phyloP scores from a whole-genome alignment of 2,888 invertebrate genomes.

The Melanchra persicariae region DNA sequence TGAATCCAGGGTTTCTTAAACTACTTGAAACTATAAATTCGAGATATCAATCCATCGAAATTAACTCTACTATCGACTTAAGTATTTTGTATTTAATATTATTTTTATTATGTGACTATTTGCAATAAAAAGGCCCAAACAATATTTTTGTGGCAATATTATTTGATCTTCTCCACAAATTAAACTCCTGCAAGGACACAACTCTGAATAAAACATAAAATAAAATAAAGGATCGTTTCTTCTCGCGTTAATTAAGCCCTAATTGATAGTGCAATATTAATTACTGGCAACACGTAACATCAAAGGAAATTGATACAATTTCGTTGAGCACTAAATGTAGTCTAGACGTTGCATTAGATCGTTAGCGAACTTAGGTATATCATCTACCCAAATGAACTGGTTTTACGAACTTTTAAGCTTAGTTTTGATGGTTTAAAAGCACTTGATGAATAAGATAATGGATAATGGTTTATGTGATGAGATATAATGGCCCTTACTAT shows the following conservation, averaged over 20 bases:
- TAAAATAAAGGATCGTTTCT: conserved; percentile 9
- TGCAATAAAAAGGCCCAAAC: no score
- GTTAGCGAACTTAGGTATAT: neutral
- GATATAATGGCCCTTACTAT: no score
- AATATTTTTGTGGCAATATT: no score
- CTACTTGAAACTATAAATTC: no score
- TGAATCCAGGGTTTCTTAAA: no score
- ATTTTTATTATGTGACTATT: no score
- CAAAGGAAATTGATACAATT: conserved; percentile 48
- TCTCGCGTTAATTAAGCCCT: conserved; percentile 25
- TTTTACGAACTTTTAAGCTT: neutral
- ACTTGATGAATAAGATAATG: no score
- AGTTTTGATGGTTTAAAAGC: no score
- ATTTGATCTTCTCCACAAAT: neutral
- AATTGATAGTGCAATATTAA: conserved; percentile 47
- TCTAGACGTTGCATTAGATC: conserved; percentile 45
- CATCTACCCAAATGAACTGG: neutral
- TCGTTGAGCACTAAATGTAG: conserved; percentile 20
- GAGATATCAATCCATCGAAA: no score
- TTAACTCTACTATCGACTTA: no score
- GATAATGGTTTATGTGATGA: no score
- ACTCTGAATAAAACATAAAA: conserved; percentile 5
- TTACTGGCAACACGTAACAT: conserved; percentile 26
- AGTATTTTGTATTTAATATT: no score
- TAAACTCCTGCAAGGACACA: neutral